Base-by-base conservation (phyloP, 23 tunicate genomes). In the Diplosoma virens region DNA sequence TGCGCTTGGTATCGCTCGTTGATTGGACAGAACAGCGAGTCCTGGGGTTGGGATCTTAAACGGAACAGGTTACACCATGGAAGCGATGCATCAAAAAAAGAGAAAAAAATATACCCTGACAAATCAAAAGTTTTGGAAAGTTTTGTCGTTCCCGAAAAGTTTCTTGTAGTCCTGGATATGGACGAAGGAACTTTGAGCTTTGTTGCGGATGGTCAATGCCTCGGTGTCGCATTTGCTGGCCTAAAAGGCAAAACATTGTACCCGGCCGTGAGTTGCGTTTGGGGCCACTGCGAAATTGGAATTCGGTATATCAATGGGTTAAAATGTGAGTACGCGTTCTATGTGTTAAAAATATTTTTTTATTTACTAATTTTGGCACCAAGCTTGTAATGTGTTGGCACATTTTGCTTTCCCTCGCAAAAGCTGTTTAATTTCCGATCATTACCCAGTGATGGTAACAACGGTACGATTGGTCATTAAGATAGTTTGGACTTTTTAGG, bases 221-320 rank as follows among this genome's bases (percentile, higher is more conserved):
- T 89, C 25, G 99, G 99, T 22, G 86, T 91, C 41, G 99, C 99
- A 0, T 95, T 95, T 54, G 26, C 83, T 18, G 99, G 99, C 16
- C 67, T 95, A 25, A 75, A 80, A 71, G 99, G 99, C 21, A 84
- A 83, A 73, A 86, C 90, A 1, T 55, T 95, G 33, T 95, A 75
- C 80, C 99, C 99, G 9, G 79, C 87, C 26, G 82, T 95, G 32
- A 84, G 93, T 59, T 89, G 96, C 65, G 99, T 95, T 18, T 95
- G 99, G 99, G 99, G 99, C 22, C 93, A 95, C 81, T 95, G 99
- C 73, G 99, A 95, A 85, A 93, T 95, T 22, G 91, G 96, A 53
- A 84, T 95, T 61, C 82, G 76, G 29, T 95, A 95, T 75, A 85
- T 95, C 85, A 95, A 95, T 58, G 85, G 97, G 35, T 55, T 85